A percentile compares a stretch with the other conserved stretches of the same genome.
Conservation (phyloP, 2,888 invertebrate genomes). For the Trachelus iudaicus region DNA sequence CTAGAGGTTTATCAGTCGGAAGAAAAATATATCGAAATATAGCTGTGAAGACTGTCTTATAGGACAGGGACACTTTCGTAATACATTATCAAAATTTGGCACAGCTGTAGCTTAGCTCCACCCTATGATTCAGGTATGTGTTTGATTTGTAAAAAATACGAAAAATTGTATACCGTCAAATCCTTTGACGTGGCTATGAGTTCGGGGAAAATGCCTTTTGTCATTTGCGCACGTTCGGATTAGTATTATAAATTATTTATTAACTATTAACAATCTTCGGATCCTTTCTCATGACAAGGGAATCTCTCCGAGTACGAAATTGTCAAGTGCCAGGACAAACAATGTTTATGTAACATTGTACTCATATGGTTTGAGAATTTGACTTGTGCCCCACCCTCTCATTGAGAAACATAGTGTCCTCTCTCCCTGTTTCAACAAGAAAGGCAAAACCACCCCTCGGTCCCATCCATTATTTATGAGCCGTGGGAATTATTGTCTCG, state of each 20-base stretch:
- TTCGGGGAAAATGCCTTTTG: not conserved
- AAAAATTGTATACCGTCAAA: too few relatives aligned
- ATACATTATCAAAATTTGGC: too few relatives aligned
- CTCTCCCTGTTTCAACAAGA: constrained; percentile 9
- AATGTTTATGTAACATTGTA: not conserved
- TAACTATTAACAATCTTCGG: not conserved
- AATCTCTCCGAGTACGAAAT: not conserved
- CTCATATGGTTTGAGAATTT: not conserved
- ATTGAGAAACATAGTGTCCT: constrained; percentile 26
- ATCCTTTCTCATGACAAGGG: not conserved
- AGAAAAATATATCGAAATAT: not conserved
- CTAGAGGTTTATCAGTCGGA: not conserved
- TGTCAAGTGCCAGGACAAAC: not conserved
- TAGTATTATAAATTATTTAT: not conserved
- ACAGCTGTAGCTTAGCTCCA: too few relatives aligned
- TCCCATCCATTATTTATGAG: constrained; percentile 25
- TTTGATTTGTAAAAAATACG: too few relatives aligned
- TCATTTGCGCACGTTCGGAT: not conserved
- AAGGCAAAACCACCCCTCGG: constrained; percentile 1
- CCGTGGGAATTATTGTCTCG: constrained; percentile 19
- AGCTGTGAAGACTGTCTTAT: not conserved
- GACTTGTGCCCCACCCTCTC: constrained; percentile 9
- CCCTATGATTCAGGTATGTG: too few relatives aligned
- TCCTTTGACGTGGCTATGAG: too few relatives aligned
- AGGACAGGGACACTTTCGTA: too few relatives aligned